phyloP scores from a whole-genome alignment of 2,113 vertebrate species.

The Lucifuga dentata region DNA sequence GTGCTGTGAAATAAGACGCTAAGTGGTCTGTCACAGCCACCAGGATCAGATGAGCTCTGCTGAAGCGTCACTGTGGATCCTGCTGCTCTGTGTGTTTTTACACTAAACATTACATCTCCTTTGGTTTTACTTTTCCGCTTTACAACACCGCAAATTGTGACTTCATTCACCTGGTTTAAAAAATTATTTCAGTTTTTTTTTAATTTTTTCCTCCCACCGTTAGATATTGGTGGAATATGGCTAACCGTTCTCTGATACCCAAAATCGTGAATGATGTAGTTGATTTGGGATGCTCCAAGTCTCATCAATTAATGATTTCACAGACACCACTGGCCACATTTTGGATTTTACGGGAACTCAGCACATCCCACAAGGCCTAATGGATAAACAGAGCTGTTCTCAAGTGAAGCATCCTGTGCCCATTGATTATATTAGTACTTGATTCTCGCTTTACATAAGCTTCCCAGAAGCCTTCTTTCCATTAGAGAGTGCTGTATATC shows the following conservation, averaged over 20 bases:
- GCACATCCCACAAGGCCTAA: conserved; percentile 19
- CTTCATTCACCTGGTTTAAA: neutral
- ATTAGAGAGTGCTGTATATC: conserved; percentile 28
- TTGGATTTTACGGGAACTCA: no score
- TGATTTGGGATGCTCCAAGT: no score
- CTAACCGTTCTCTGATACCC: no score
- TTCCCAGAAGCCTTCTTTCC: conserved; percentile 59
- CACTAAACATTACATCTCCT: neutral
- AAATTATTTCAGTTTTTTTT: no score
- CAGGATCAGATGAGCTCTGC: neutral
- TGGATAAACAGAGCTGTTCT: conserved; percentile 31
- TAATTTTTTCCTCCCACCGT: neutral
- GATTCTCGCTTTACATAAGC: conserved; percentile 20
- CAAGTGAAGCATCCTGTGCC: conserved; percentile 45
- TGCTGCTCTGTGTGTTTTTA: conserved; percentile 6
- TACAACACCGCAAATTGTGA: neutral
- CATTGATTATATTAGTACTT: conserved; percentile 50
- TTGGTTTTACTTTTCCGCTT: neutral
- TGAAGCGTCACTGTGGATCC: neutral
- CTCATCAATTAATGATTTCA: no score
- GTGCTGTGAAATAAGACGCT: conserved; percentile 25
- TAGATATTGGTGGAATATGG: neutral
- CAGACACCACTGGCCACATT: no score
- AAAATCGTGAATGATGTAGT: no score
- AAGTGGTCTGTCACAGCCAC: conserved; percentile 24